Evolutionary conservation across 1,140 invertebrate genomes (phyloP).

Genomic region (Calliopsis andreniformis): DNA sequence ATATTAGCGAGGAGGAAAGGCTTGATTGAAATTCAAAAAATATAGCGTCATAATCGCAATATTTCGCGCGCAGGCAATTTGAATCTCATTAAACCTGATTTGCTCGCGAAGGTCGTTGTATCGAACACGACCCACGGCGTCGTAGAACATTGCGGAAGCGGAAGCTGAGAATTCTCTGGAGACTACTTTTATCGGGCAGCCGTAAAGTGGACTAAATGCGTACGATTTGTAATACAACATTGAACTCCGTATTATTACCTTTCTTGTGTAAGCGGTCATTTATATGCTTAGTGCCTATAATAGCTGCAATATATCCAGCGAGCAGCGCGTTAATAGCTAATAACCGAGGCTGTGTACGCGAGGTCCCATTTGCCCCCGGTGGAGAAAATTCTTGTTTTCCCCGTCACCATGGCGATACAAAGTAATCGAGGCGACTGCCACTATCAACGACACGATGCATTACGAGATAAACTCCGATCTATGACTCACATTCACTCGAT

Average conservation of each 20-base stretch:
- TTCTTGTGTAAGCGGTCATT: slow-evolving; percentile 29
- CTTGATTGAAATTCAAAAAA: too few species aligned
- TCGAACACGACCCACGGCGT: too few species aligned
- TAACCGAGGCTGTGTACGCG: slow-evolving; percentile 8
- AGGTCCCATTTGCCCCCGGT: background rate
- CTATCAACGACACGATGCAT: background rate
- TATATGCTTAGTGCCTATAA: slow-evolving; percentile 24
- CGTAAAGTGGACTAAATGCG: background rate
- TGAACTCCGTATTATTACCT: slow-evolving; percentile 24
- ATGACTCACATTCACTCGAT: slow-evolving; percentile 29
- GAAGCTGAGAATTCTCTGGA: background rate
- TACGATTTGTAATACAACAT: slow-evolving; percentile 17
- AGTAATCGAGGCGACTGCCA: background rate
- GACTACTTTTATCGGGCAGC: slow-evolving; percentile 2
- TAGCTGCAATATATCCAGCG: slow-evolving; percentile 41
- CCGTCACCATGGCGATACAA: background rate
- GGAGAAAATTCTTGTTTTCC: slow-evolving; percentile 26
- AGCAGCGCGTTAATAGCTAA: slow-evolving; percentile 37
- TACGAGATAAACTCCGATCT: background rate
- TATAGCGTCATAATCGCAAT: background rate
- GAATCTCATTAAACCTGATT: background rate
- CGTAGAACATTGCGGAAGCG: slow-evolving; percentile 22
- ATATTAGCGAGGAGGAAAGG: too few species aligned
- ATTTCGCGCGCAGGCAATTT: background rate
- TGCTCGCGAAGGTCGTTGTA: background rate